Evolutionary conservation across 1,140 invertebrate species (phyloP), one percentile per base, ranked within the genome.

Genomic region (Acromyrmex heyeri): DNA sequence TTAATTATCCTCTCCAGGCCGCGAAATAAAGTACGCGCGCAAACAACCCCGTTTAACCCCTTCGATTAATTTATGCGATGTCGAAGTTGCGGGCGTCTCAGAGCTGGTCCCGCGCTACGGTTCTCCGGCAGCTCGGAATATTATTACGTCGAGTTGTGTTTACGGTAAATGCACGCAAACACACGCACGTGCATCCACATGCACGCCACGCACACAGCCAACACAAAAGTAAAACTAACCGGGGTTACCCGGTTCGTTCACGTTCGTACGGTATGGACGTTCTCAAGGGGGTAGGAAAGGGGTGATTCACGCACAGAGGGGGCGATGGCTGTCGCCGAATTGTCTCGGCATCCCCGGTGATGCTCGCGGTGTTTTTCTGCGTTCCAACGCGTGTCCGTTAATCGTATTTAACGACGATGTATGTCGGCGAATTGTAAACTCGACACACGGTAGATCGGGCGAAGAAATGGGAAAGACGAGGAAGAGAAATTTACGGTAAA

Each of bases 131-230:
- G 18, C 34, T 14, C 65, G 61, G 38, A 69, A 69, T 70, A 65
- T 82, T 78, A 90, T 90, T 90, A 78, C 77, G 76, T 78, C 77
- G 75, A 62, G 53, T 82, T 75, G 73, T 81, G 87, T 90, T 81
- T 70, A 83, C 57, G 57, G 78, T 85, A 88, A 91, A 90, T 83
- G 21, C 30, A 27, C 55, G 34, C 55, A 61, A 57, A 61, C 55
- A 34, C 65, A 44, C 21, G 8, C 72, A 6, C n/a, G 53, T 27
- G 30, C n/a, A n/a, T 30, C 12, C 64, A 24, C 12, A 24, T 21
- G 16, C 21, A 7, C 6, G 18, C 2, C 34, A 44, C 73, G 16
- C 48, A 72, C n/a, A 18, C 48, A 16, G 3, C 38, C 64, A 14
- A 16, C 10, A 50, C 21, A 67, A 57, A 72, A 88, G 57, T 78